These are phyloP conservation scores for Bembecia ichneumoniformis DNA, from an alignment of 2,888 invertebrate genomes.

Conservation along the genomic window DNA sequence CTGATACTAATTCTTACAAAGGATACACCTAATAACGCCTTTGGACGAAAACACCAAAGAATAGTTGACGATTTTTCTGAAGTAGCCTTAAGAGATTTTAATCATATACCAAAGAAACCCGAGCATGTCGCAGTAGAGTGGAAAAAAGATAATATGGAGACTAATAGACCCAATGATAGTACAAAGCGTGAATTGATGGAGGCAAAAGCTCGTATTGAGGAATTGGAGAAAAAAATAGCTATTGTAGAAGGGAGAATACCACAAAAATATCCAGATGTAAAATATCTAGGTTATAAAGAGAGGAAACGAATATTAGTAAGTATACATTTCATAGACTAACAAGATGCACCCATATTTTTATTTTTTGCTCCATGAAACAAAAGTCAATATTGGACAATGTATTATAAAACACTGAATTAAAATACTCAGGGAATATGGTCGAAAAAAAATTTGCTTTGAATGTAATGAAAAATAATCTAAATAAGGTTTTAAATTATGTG, in stretches of 20 bases:
- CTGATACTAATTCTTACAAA: slow-evolving; percentile 43
- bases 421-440: too few species aligned
- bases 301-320: slow-evolving; percentile 91
- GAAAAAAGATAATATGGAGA: slow-evolving; percentile 25
- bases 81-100: slow-evolving; percentile 36
- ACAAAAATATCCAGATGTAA: slow-evolving; percentile 91
- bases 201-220: slow-evolving; percentile 75
- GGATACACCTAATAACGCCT: slow-evolving; percentile 22
- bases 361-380: too few species aligned
- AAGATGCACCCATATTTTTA: neutral
- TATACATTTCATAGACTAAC: slow-evolving; percentile 2
- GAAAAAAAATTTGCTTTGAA: too few species aligned
- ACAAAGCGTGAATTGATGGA: slow-evolving; percentile 69
- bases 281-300: slow-evolving; percentile 91
- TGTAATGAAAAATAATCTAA: too few species aligned
- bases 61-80: slow-evolving; percentile 29
- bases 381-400: too few species aligned
- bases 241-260: slow-evolving; percentile 81
- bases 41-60: slow-evolving; percentile 27
- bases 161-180: slow-evolving; percentile 27
- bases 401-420: too few species aligned
- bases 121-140: slow-evolving; percentile 15
- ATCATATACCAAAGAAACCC: slow-evolving; percentile 31
- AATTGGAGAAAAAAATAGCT: slow-evolving; percentile 80
- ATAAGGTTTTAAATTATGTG: too few species aligned